Base-by-base conservation (phyloP, 2,113 vertebrate genomes). In the Sebastes fasciatus region DNA sequence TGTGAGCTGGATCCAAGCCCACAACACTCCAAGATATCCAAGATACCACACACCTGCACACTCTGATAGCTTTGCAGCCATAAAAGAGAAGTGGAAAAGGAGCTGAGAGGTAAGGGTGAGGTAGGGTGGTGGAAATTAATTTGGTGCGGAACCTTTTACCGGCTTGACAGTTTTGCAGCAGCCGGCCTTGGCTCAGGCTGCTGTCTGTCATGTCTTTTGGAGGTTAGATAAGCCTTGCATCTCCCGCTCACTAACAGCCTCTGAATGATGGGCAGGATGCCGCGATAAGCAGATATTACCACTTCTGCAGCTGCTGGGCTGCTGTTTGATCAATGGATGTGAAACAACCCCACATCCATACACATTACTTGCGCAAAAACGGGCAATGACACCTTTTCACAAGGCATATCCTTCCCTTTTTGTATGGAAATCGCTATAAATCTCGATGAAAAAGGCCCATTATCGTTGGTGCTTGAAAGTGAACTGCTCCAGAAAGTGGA, bases 201-300 rank as follows among this genome's bases (percentile, higher is more conserved):
- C 79, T 86, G 79, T 86, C 86, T 82, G 82, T 88, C 77, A 77
- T 70, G 76, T 89, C 66, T 78, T 81, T 55, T 86, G 49, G 61
- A 83, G 74, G 82, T 89, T 87, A 86, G 89, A 90, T 90, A 90
- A 92, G 85, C 57, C 70, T 68, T 63, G 80, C 76, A 68, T 86
- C 86, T 89, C 65, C 49, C 77, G 48, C 86, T 80, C 88, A 77
- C 82, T 80, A 82, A 86, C 85, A 79, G 69, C 85, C 65, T 64
- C 62, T 79, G 82, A 87, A 63, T 84, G 89, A 85, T 62, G 14
- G 88, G 54, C 77, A 67, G 57, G 75, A 82, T 75, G 71, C 69
- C 43, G 74, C 69, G 86, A 93, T 93, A 86, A 91, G 82, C 77
- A 86, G 74, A 90, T 84, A 88, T 85, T 81, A 82, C 60, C 83